Percentiles rank a stretch among this genome's conserved stretches.
Evolutionary conservation across 2,797 vertebrate genomes (phyloP).

Genomic region (Myotis findleyi): DNA sequence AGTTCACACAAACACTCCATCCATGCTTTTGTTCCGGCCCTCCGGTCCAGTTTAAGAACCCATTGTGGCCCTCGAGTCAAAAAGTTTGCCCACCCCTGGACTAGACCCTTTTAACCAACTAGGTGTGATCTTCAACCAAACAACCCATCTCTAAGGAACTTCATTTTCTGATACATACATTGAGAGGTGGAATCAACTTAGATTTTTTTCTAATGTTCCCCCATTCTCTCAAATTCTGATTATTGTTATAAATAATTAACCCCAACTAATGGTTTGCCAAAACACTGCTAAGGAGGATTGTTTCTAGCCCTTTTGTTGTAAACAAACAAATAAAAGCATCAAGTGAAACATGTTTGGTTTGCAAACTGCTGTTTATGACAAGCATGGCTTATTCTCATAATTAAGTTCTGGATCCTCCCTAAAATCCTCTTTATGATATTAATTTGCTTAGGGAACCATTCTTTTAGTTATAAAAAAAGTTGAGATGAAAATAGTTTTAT

Average conservation of each 20-base stretch:
- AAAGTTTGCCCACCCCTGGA: no score
- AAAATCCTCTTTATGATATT: conserved; percentile 42
- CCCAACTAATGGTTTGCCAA: neutral
- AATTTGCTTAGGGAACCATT: conserved; percentile 46
- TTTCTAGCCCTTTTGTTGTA: neutral
- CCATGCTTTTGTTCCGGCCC: no score
- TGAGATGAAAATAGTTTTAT: conserved; percentile 39
- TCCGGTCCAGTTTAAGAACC: no score
- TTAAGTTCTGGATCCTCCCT: conserved; percentile 38
- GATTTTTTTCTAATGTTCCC: neutral
- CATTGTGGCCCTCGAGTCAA: no score
- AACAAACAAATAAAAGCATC: neutral
- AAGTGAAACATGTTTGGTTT: neutral
- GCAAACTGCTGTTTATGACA: conserved; percentile 48
- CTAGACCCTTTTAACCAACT: neutral
- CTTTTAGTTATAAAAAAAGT: conserved; percentile 54
- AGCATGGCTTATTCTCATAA: conserved; percentile 61
- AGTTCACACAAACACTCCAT: no score
- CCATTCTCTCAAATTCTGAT: neutral
- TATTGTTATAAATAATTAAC: neutral
- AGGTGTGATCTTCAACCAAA: neutral
- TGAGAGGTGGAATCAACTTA: neutral
- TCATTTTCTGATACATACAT: neutral
- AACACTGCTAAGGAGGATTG: neutral
- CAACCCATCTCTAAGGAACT: neutral